Percentiles rank a stretch among this genome's conserved stretches.
These are phyloP conservation scores for Apus apus DNA, from an alignment of 2,113 vertebrate species.

Conservation along the genomic window DNA sequence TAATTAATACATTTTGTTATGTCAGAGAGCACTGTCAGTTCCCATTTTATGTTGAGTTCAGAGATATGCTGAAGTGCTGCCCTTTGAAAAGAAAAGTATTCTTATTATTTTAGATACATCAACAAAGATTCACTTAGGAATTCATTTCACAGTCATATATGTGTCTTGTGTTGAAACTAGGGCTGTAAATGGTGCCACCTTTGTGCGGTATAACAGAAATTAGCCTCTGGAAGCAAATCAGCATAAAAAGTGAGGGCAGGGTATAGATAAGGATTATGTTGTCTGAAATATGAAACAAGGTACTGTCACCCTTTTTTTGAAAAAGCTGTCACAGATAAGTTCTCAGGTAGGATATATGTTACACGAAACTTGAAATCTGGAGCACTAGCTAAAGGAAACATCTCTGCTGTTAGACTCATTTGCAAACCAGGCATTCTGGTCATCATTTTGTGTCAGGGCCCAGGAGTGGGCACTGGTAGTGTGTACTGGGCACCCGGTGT, in stretches of 20 bases:
- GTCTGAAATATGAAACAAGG: not conserved
- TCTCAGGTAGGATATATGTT: not conserved
- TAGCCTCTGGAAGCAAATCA: not conserved
- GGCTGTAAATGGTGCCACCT: not conserved
- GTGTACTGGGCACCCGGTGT: not conserved
- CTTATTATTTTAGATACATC: not conserved
- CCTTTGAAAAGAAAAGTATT: not conserved
- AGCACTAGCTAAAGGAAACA: not conserved
- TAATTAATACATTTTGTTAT: constrained; percentile 41
- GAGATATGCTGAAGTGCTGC: not conserved
- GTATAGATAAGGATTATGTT: not conserved
- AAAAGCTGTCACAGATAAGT: not conserved
- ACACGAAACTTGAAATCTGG: not conserved
- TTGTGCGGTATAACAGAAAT: not conserved
- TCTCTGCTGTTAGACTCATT: not conserved
- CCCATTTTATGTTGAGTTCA: constrained; percentile 16
- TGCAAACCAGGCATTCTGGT: not conserved
- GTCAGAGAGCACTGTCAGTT: constrained; percentile 30
- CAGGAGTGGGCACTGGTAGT: not conserved
- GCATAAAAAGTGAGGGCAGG: not conserved
- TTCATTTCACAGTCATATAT: not conserved
- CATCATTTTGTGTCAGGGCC: not conserved
- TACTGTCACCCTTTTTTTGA: not conserved
- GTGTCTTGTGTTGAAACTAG: not conserved
- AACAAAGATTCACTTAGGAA: not conserved